Evolutionary conservation across 2,797 vertebrate genomes (phyloP).

Genomic region (Oryzias dopingdopingensis): DNA sequence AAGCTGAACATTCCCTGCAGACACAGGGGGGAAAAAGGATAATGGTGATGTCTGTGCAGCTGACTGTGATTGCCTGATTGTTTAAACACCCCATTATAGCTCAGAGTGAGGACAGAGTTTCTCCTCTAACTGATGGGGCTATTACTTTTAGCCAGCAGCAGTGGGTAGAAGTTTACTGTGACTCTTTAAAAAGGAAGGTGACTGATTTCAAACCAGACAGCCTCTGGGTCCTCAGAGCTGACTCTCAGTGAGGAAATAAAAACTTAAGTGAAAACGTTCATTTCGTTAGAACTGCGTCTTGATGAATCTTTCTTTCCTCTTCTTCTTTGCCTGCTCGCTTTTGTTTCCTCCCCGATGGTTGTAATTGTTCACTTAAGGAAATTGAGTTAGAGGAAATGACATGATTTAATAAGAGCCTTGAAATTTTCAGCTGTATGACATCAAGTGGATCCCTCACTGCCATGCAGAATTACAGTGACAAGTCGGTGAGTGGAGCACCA

Average conservation of each 20-base stretch:
- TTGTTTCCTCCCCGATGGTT: no score
- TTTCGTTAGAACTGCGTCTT: slow-evolving; percentile 10
- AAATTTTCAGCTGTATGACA: slow-evolving; percentile 29
- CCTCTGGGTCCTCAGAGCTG: slow-evolving; percentile 30
- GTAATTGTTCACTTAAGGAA: slow-evolving; percentile 8
- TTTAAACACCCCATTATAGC: slow-evolving; percentile 57
- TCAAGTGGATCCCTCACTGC: slow-evolving; percentile 25
- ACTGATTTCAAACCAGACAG: slow-evolving; percentile 48
- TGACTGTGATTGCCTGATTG: slow-evolving; percentile 52
- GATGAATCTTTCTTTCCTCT: slow-evolving; percentile 8
- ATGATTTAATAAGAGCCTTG: slow-evolving; percentile 42
- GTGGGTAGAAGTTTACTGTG: slow-evolving; percentile 43
- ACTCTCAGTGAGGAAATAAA: slow-evolving; percentile 9
- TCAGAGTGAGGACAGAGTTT: slow-evolving; percentile 40
- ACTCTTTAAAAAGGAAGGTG: slow-evolving; percentile 41
- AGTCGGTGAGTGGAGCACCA: neutral
- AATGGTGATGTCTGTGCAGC: slow-evolving; percentile 38
- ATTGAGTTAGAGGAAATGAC: slow-evolving; percentile 28
- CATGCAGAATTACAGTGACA: slow-evolving; percentile 16
- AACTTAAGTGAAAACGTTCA: slow-evolving; percentile 12
- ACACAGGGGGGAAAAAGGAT: slow-evolving; percentile 28
- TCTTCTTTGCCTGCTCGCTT: slow-evolving; percentile 7
- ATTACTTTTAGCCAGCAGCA: slow-evolving; percentile 64
- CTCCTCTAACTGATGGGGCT: slow-evolving; percentile 47
- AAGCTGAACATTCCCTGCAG: slow-evolving; percentile 21